Evolutionary conservation across 2,888 invertebrate species (phyloP), one percentile per base, ranked within the genome.

Genomic region (Phania funesta): DNA sequence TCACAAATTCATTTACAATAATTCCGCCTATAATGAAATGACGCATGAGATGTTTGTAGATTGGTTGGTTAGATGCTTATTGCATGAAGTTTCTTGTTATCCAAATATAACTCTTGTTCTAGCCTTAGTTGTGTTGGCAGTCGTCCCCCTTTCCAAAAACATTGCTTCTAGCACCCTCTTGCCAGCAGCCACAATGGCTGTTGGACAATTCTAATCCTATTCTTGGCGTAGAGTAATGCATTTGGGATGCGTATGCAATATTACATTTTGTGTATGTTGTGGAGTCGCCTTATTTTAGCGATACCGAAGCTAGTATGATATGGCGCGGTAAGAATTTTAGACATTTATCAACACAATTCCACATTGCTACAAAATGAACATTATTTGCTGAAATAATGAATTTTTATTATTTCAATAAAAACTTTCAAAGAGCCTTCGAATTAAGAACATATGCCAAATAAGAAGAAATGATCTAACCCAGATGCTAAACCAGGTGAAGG

Each of bases 1-100:
- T 78, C 58, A 56, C 29, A 48, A 73, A 70, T 70, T 75, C 58
- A 82, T 79, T 64, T 70, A 70, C 62, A 54, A 56, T 48, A 76
- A 58, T 70, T 60, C 22, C 44, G 73, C 50, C 77, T 56, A 26
- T 44, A 56, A 50, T 18, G 32, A 29, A 73, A 74, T 70, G 73
- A 74, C 64, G 71, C 67, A 81, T 56, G 29, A 68, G 64, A 68
- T 46, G 44, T 56, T 54, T 44, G 29, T 4, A 48, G 46, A 35
- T n/a, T 18, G 32, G 44, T 46, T 58, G 46, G n/a, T 20, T 58
- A n/a, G 35, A 20, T 52, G 16, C 29, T 20, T 44, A n/a, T 20
- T 71, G 62, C 46, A 48, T 24, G n/a, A 24, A 29, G 48, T 48
- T 52, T 32, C 9, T n/a, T 22, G 22, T 50, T 64, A 16, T 77